phyloP scores from a whole-genome alignment of 2,797 vertebrate genomes.

The Coranthus polyacanthus region DNA sequence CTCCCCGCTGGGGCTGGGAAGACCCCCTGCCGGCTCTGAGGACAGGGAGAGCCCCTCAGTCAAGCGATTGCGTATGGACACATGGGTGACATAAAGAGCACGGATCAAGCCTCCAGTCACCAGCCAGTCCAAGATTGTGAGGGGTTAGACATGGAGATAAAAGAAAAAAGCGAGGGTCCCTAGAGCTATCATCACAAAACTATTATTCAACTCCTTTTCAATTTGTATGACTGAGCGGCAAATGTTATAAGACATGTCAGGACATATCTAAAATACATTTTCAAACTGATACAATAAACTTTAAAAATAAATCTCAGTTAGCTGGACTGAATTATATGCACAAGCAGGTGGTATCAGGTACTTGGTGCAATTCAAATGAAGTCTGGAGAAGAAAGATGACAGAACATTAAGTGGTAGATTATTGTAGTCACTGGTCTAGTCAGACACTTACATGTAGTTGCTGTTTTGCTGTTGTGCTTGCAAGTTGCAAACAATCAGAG shows the following conservation, averaged over 20 bases:
- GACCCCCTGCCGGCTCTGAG: slow-evolving; percentile 88
- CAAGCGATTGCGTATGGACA: slow-evolving; percentile 98
- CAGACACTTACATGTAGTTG: slow-evolving; percentile 91
- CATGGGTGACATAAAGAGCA: slow-evolving; percentile 96
- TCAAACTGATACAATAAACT: slow-evolving; percentile 87
- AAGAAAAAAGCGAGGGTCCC: slow-evolving; percentile 75
- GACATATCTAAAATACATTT: slow-evolving; percentile 90
- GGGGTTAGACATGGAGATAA: slow-evolving; percentile 71
- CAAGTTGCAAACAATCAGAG: slow-evolving; percentile 85
- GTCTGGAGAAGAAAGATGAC: slow-evolving; percentile 83
- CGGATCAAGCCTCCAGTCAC: slow-evolving; percentile 71
- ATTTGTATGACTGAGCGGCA: slow-evolving; percentile 78
- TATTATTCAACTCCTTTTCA: slow-evolving; percentile 84
- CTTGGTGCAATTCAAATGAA: slow-evolving; percentile 88
- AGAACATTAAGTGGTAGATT: slow-evolving; percentile 78
- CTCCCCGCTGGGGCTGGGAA: slow-evolving; percentile 90
- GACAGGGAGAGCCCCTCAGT: slow-evolving; percentile 95
- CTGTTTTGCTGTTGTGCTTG: slow-evolving; percentile 86
- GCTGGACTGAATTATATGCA: slow-evolving; percentile 77
- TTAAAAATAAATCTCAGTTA: slow-evolving; percentile 71
- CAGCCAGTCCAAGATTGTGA: slow-evolving; percentile 73
- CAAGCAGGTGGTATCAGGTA: slow-evolving; percentile 92
- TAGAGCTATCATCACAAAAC: slow-evolving; percentile 78
- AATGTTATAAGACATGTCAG: slow-evolving; percentile 81
- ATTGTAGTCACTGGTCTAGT: slow-evolving; percentile 89